Percentiles rank a stretch among this genome's conserved stretches.
phyloP scores from a whole-genome alignment of 2,888 invertebrate genomes.

The Pseudococcus jackbeardsleyi region DNA sequence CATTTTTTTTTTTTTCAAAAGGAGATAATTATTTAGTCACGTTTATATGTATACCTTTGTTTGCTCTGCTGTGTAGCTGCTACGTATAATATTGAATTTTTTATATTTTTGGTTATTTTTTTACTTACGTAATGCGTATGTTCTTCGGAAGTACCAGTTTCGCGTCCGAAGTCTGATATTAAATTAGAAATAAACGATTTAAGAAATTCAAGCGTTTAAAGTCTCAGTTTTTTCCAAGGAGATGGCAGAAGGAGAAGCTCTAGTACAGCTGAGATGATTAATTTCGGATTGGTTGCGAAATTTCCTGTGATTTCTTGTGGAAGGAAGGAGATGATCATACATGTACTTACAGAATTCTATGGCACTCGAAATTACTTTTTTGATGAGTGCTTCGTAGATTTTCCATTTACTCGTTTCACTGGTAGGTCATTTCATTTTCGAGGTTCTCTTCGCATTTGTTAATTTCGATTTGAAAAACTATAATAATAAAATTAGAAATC shows the following conservation, averaged over 20 bases:
- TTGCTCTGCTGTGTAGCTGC: conserved; percentile 30
- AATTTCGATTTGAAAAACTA: neutral
- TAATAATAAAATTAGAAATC: neutral
- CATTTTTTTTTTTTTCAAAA: neutral
- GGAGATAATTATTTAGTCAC: conserved; percentile 18
- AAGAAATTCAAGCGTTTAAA: neutral
- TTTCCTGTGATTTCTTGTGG: too few relatives aligned
- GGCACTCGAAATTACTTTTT: too few relatives aligned
- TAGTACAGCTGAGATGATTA: too few relatives aligned
- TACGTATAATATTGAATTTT: conserved; percentile 21
- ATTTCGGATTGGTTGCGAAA: too few relatives aligned
- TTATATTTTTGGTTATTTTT: conserved; percentile 44
- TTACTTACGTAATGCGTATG: conserved; percentile 29
- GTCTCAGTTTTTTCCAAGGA: neutral
- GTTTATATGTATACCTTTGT: conserved; percentile 32
- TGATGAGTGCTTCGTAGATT: too few relatives aligned
- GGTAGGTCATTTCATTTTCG: too few relatives aligned
- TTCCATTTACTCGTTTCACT: too few relatives aligned
- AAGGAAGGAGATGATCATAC: too few relatives aligned
- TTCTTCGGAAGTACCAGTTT: conserved; percentile 6
- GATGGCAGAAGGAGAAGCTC: too few relatives aligned
- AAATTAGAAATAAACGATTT: conserved; percentile 34
- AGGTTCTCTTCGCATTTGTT: too few relatives aligned
- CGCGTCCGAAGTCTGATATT: conserved; percentile 9
- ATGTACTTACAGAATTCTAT: too few relatives aligned